Evolutionary conservation across 2,888 invertebrate species (phyloP), one percentile per base, ranked within the genome.

Genomic region (Phrixothrix hirtus): DNA sequence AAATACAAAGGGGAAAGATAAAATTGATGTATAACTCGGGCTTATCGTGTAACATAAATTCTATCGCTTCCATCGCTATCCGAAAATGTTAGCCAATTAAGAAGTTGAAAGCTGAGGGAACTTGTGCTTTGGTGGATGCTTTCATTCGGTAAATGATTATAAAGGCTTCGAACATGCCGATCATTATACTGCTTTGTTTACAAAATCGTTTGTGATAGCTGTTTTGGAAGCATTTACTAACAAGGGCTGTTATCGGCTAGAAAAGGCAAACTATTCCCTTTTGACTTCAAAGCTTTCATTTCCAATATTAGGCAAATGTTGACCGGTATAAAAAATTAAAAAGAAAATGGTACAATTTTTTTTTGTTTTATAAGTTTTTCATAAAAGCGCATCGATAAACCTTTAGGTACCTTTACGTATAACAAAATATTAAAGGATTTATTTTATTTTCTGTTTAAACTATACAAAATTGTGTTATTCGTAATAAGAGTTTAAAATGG

Each of bases 51-150:
- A 54, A 56, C 51, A 59, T 43, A 43, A 37, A 53, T 56, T 59
- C 47, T 56, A 59, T 56, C 56, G 56, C 54, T 44, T 47, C 43
- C 54, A 54, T 56, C 54, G 47, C 44, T 38, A 34, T 52, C 38
- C 53, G 39, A 44, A 44, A 44, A 58, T 55, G 46, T 55, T 53
- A 55, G 53, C 55, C 55, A 58, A 58, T 58, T 58, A 58, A 58
- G 47, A 36, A 53, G 52, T 53, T 47, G 53, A 53, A 55, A 58
- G 51, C 53, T 49, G 47, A 50, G 43, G 36, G 36, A 45, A 41
- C 46, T n/a, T 12, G 39, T 39, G 34, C 47, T 34, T 47, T 36
- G 32, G 39, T 49, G 46, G 47, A 55, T 53, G 53, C 51, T 55
- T 46, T 29, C 36, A 39, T 34, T 48, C 43, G 44, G 41, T 55